A percentile compares a stretch with the other conserved stretches of the same genome.
phyloP scores from a whole-genome alignment of 2,888 invertebrate species.

The Desoria tigrina region DNA sequence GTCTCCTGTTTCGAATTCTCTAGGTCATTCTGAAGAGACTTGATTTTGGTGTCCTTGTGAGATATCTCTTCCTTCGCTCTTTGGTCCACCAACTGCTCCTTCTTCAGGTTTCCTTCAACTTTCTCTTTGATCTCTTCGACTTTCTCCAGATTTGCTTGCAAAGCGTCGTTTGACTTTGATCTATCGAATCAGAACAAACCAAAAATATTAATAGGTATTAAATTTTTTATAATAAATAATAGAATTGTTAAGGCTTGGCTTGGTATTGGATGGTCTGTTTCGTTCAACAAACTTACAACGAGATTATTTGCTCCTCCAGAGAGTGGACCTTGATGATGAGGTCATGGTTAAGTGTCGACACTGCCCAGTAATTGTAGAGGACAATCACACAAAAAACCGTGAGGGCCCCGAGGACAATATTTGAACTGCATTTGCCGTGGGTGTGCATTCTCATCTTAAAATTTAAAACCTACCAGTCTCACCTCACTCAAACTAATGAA shows the following conservation, averaged over 20 bases:
- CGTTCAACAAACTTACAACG: conserved; percentile 48
- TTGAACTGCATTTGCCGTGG: conserved; percentile 51
- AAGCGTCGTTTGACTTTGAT: conserved; percentile 48
- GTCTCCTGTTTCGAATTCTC: conserved; percentile 46
- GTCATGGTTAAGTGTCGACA: conserved; percentile 50
- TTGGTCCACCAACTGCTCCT: conserved; percentile 42
- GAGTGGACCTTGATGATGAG: conserved; percentile 45
- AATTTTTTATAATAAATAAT: neutral
- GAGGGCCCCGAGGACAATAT: conserved; percentile 50
- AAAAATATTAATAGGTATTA: too few relatives aligned
- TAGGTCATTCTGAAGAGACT: conserved; percentile 45
- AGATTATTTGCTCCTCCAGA: conserved; percentile 48
- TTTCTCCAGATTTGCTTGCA: conserved; percentile 46
- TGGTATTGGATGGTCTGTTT: neutral
- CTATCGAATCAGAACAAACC: conserved; percentile 26
- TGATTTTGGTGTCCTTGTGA: conserved; percentile 38
- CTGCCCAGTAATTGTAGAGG: conserved; percentile 52
- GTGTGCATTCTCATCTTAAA: conserved; percentile 53
- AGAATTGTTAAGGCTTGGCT: neutral
- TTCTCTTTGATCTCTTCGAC: conserved; percentile 46
- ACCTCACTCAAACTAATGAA: too few relatives aligned
- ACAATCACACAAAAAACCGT: conserved; percentile 50
- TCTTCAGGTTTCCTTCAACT: conserved; percentile 39
- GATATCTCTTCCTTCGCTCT: conserved; percentile 36
- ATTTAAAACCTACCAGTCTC: neutral